These are phyloP conservation scores for Machaerirhynchus nigripectus DNA, from an alignment of 2,113 vertebrate species.

Conservation along the genomic window DNA sequence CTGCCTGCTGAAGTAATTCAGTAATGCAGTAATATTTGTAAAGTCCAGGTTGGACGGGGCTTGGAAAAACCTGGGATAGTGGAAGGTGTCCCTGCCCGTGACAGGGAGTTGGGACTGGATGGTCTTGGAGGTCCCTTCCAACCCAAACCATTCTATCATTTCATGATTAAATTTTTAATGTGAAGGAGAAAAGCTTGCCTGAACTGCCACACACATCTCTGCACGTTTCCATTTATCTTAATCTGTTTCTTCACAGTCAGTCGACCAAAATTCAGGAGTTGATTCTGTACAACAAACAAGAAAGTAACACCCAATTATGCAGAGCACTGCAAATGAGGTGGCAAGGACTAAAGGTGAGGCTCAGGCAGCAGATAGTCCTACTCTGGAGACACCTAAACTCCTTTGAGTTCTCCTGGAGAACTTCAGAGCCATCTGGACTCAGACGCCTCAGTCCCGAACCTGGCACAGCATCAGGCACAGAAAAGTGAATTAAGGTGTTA, in stretches of 20 bases:
- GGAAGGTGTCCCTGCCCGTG: not conserved
- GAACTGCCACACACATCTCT: not conserved
- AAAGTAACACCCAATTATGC: rapidly evolving
- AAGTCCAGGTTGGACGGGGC: not conserved
- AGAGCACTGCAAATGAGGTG: not conserved
- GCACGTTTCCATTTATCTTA: not conserved
- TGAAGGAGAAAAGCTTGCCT: not conserved
- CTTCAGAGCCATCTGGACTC: not conserved
- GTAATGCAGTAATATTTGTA: not conserved
- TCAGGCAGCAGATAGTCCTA: not conserved
- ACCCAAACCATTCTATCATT: not conserved
- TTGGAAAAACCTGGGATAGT: not conserved
- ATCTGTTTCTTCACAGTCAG: not conserved
- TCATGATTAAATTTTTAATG: not conserved
- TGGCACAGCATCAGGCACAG: not conserved
- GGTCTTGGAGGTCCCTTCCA: not conserved
- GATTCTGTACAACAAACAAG: not conserved
- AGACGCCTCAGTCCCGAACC: not conserved
- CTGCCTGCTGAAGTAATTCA: not conserved
- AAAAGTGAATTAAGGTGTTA: not conserved
- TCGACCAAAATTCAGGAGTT: not conserved
- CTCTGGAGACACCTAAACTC: not conserved
- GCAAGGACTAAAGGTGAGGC: not conserved
- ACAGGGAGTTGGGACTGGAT: not conserved
- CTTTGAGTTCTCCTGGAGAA: not conserved